Conservation (phyloP, 2,113 vertebrate genomes). For the Misgurnus mizolepis region DNA sequence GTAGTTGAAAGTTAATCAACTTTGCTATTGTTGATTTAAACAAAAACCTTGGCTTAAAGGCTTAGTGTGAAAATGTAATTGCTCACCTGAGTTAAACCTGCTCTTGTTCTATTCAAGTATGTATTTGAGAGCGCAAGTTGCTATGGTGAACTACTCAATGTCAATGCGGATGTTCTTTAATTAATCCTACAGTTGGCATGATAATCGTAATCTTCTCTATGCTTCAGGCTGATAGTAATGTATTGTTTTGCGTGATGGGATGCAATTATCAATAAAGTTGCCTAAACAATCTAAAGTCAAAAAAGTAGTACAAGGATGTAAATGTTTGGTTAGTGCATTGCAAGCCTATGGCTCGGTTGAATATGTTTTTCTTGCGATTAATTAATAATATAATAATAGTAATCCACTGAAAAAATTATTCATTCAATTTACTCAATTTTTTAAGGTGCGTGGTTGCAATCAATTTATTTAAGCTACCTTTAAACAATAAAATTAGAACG, state of each 20-base stretch:
- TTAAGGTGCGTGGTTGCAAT: too few relatives aligned
- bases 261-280: not conserved
- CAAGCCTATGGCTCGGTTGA: too few relatives aligned
- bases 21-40: conserved; percentile 1
- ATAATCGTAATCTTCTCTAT: conserved; percentile 1
- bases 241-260: not conserved
- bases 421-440: too few relatives aligned
- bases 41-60: conserved; percentile 12
- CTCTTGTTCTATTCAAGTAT: not conserved
- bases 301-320: too few relatives aligned
- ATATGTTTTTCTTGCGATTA: too few relatives aligned
- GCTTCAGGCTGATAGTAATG: not conserved
- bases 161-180: not conserved
- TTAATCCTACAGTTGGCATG: conserved; percentile 13
- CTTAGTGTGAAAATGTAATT: not conserved
- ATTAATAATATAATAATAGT: too few relatives aligned
- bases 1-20: not conserved
- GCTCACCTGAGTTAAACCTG: conserved; percentile 2
- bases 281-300: too few relatives aligned
- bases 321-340: too few relatives aligned
- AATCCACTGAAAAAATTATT: too few relatives aligned
- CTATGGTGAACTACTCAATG: not conserved
- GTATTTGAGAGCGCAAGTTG: not conserved
- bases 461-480: too few relatives aligned
- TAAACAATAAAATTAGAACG: too few relatives aligned